phyloP scores from a whole-genome alignment of 2,888 invertebrate genomes.

The Noctua comes region DNA sequence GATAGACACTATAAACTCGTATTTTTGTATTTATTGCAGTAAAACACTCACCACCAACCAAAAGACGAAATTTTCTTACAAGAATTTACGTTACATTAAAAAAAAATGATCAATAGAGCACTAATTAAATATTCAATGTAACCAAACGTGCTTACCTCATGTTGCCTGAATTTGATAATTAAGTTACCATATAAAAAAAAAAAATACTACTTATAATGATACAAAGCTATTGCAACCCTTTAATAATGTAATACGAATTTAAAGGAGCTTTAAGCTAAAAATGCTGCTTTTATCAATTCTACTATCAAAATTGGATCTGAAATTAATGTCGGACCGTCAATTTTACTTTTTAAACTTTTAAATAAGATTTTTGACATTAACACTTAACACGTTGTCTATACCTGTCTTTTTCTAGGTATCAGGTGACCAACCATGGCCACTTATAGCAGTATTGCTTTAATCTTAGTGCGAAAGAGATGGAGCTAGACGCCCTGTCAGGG shows the following conservation, averaged over 20 bases:
- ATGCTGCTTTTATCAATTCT: constrained; percentile 1
- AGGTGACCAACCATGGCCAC: not conserved
- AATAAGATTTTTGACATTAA: constrained; percentile 5
- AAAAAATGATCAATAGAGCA: not conserved
- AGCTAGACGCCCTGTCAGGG: not conserved
- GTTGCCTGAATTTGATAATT: not conserved
- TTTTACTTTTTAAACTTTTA: constrained; percentile 17
- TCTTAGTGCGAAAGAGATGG: not conserved
- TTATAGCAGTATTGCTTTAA: not conserved
- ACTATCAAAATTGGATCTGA: constrained; percentile 35
- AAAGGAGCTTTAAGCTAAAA: constrained; percentile 47
- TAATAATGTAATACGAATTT: constrained; percentile 22
- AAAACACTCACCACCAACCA: not conserved
- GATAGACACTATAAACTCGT: not conserved
- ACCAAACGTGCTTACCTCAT: not conserved
- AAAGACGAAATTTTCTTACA: not conserved
- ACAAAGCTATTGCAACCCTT: not conserved
- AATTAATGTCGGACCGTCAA: constrained; percentile 4
- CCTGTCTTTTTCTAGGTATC: not conserved
- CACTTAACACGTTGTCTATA: not conserved
- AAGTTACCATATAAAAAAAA: not conserved
- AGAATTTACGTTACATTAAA: not conserved
- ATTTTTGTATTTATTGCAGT: not conserved
- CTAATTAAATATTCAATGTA: not conserved
- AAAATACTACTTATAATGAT: not conserved